Evolutionary conservation across 92 coral and sea anemone species (phyloP), one percentile per base, ranked within the genome.

Genomic region (Epizoanthus illoricatus): DNA sequence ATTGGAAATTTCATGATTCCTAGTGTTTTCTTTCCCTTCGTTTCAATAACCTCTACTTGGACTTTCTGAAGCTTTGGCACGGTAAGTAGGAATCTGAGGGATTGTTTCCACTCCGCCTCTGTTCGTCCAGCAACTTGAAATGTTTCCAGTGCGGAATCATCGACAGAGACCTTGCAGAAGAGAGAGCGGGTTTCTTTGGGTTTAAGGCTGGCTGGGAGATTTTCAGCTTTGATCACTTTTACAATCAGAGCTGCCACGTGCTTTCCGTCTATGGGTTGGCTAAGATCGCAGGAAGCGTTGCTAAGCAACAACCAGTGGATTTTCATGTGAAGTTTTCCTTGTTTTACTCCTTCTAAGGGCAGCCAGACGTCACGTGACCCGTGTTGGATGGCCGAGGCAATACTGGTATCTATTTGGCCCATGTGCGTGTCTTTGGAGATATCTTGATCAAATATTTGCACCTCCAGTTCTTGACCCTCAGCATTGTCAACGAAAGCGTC

Each of bases 401-500:
- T 89, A 24, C 85, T 89, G 16, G 90, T 72, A 9, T 91, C 90
- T 20, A 87, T 86, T 1, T 74, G 66, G 13, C 98, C 98, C 47
- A 93, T 84, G 85, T 86, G 89, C 49, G 91, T 79, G 84, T 95
- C 95, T 85, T 89, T 95, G 1, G 90, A 87, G 52, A 93, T 24
- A 71, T 95, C 98, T 64, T 89, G 91, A 67, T 95, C 97, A 60
- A 84, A 95, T 47, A 95, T 74, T 20, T 45, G 82, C 17, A 89
- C 49, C 55, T 87, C 90, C 33, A 95, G 80, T 78, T 92, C 92
- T 55, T 95, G 98, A 6, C 95, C 98, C 74, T 92, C 93, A 5
- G 92, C 90, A 73, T 93, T 95, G 83, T 95, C 98, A 54, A 95
- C 92, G 61, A 89, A 95, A 8, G 98, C 90, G 80, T 95, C 97